Conservation (phyloP, 2,888 invertebrate genomes). For the Phrixothrix hirtus region DNA sequence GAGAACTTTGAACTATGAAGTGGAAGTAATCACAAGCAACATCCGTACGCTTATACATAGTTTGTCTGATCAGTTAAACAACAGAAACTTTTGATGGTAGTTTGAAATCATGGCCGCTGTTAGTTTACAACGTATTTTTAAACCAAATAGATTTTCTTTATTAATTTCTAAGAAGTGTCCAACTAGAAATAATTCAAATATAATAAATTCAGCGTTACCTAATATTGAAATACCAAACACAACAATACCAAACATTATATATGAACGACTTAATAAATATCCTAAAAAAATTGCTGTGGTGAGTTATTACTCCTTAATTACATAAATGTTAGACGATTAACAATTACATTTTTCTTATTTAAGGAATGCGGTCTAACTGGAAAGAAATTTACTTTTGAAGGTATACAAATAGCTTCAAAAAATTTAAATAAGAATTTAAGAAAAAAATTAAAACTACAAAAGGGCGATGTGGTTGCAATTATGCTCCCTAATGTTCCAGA, state of each 20-base stretch:
- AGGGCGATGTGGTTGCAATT: constrained; percentile 70
- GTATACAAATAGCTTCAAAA: constrained; percentile 66
- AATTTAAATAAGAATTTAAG: constrained; percentile 62
- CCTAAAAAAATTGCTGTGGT: constrained; percentile 65
- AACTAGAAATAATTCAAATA: constrained; percentile 10
- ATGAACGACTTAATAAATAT: constrained; percentile 60
- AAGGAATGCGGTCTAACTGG: constrained; percentile 76
- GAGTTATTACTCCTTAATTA: constrained; percentile 47
- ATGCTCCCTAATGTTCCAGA: constrained; percentile 79
- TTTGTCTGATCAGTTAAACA: too few relatives aligned
- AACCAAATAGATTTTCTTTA: too few relatives aligned
- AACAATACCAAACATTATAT: constrained; percentile 62
- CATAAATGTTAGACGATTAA: neutral
- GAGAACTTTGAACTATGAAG: too few relatives aligned
- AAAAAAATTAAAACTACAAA: constrained; percentile 65
- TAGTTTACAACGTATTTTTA: too few relatives aligned
- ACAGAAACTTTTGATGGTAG: too few relatives aligned
- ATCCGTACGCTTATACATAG: too few relatives aligned
- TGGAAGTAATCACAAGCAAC: too few relatives aligned
- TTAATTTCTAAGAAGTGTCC: too few relatives aligned
- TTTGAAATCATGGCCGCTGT: too few relatives aligned
- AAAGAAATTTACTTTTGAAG: constrained; percentile 71
- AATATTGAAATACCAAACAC: constrained; percentile 60
- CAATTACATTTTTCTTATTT: constrained; percentile 43
- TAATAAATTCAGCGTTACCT: constrained; percentile 56